These are phyloP conservation scores for Diploscapter pachys DNA, from an alignment of 1,140 invertebrate genomes.

Conservation along the genomic window DNA sequence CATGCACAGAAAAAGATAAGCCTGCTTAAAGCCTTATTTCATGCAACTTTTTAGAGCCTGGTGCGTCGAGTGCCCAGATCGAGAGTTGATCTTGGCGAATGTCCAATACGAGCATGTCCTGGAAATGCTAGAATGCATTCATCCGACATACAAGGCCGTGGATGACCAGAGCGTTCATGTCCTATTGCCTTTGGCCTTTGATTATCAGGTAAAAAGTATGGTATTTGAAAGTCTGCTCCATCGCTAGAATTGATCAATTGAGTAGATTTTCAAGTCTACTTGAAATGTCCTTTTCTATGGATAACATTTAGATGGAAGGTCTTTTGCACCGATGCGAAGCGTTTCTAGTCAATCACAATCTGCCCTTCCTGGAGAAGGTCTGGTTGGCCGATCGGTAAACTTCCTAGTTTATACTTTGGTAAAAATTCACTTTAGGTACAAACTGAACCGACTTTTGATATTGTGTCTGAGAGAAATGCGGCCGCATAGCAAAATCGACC, in stretches of 20 bases:
- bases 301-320: constrained; percentile 53
- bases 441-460: constrained; percentile 54
- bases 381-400: constrained; percentile 52
- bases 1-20: too few species aligned
- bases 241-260: not conserved
- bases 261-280: constrained; percentile 9
- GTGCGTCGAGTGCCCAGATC: constrained; percentile 57
- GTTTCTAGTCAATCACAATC: constrained; percentile 53
- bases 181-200: constrained; percentile 56
- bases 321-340: constrained; percentile 58
- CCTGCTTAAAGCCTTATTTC: too few species aligned
- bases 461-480: constrained; percentile 53
- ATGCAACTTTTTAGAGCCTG: constrained; percentile 43
- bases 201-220: constrained; percentile 49
- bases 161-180: constrained; percentile 58
- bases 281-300: constrained; percentile 1
- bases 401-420: not conserved
- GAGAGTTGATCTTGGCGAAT: constrained; percentile 57
- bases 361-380: constrained; percentile 58
- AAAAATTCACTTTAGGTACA: constrained; percentile 37
- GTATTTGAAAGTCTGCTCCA: not conserved
- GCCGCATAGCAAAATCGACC: constrained; percentile 50
- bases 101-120: constrained; percentile 58
- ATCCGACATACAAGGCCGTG: constrained; percentile 58
- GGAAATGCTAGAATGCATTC: constrained; percentile 53